These are phyloP conservation scores for Chromoteleia sp. DNA, from an alignment of 2,888 invertebrate genomes.

Conservation along the genomic window DNA sequence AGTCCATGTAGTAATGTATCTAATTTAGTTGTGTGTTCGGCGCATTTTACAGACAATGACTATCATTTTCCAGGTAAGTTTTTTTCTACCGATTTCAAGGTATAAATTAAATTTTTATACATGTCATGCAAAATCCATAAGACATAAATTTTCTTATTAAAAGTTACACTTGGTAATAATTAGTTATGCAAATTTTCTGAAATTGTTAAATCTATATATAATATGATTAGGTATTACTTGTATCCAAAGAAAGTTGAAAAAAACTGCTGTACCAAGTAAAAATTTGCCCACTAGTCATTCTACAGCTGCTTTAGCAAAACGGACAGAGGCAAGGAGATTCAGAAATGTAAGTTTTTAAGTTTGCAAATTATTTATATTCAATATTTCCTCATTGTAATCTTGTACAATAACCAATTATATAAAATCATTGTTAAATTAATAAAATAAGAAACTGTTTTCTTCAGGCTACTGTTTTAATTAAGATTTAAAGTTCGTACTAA, in stretches of 20 bases:
- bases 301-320: background rate
- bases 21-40: constrained; percentile 15
- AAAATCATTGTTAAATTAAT: too few relatives aligned
- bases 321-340: constrained; percentile 1
- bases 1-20: constrained; percentile 10
- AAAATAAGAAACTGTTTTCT: too few relatives aligned
- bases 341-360: constrained; percentile 2
- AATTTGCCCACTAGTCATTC: background rate
- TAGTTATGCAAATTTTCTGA: background rate
- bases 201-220: background rate
- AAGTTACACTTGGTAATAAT: too few relatives aligned
- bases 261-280: constrained; percentile 9
- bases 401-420: too few relatives aligned
- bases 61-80: constrained; percentile 31
- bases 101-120: background rate
- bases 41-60: constrained; percentile 13
- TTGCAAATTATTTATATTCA: background rate
- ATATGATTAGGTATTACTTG: constrained; percentile 1
- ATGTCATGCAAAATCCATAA: background rate
- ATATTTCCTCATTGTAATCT: too few relatives aligned
- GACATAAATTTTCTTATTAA: too few relatives aligned
- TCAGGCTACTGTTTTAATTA: too few relatives aligned
- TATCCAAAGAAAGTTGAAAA: constrained; percentile 8
- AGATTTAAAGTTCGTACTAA: too few relatives aligned
- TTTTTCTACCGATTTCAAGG: background rate